These are phyloP conservation scores for Eilema griseolum DNA, from an alignment of 2,888 invertebrate genomes.

Conservation along the genomic window DNA sequence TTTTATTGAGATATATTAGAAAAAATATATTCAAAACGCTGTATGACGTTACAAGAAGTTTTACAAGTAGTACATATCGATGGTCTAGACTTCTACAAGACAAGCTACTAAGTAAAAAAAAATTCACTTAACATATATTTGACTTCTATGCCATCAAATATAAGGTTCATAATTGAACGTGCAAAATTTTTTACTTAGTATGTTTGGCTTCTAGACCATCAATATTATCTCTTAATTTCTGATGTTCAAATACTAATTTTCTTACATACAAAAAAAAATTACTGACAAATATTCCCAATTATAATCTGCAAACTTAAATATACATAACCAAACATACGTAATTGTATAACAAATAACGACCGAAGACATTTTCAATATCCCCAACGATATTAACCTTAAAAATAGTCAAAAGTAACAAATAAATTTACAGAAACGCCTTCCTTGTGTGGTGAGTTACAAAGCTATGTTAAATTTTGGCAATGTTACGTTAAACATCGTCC, in stretches of 20 bases:
- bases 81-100: no score
- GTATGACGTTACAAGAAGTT: background rate
- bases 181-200: no score
- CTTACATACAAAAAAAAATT: no score
- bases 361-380: background rate
- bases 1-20: no score
- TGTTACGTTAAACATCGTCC: slow-evolving; percentile 35
- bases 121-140: no score
- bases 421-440: slow-evolving; percentile 16
- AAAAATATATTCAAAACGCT: background rate
- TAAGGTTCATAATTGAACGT: no score
- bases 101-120: no score
- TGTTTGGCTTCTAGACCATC: no score
- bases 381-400: slow-evolving; percentile 7
- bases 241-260: background rate
- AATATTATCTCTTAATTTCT: background rate
- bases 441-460: slow-evolving; percentile 30
- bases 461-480: slow-evolving; percentile 36
- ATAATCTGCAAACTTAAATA: background rate
- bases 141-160: no score
- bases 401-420: slow-evolving; percentile 19
- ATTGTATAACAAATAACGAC: slow-evolving; percentile 4
- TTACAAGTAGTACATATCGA: background rate
- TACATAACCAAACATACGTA: background rate
- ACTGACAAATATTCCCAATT: background rate